phyloP scores from a whole-genome alignment of 2,113 vertebrate genomes.

The Pogona vitticeps region DNA sequence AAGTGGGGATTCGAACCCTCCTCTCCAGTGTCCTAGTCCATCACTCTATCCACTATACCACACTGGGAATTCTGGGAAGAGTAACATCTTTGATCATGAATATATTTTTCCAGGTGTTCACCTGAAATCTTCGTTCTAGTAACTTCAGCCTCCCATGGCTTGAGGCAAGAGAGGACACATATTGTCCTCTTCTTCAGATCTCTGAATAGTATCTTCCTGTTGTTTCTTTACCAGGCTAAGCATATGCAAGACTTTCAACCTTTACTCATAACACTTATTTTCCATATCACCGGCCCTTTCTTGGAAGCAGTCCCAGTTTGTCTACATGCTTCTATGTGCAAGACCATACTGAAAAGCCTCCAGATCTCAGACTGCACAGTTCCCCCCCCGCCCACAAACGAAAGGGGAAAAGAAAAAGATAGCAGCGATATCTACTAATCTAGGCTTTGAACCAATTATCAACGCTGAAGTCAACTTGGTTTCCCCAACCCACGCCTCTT shows the following conservation, averaged over 20 bases:
- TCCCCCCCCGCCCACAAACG: not conserved
- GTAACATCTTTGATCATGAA: no score
- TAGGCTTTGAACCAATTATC: constrained; percentile 18
- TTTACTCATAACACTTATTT: not conserved
- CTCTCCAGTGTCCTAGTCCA: no score
- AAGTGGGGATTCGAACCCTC: no score
- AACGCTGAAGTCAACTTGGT: constrained; percentile 39
- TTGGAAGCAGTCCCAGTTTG: not conserved
- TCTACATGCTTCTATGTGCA: not conserved
- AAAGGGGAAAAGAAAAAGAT: not conserved
- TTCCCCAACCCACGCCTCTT: no score
- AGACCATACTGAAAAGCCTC: not conserved
- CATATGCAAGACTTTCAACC: not conserved
- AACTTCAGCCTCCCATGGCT: not conserved
- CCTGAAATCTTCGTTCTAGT: not conserved
- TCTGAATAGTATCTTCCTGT: not conserved
- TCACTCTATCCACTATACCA: no score
- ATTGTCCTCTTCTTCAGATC: no score
- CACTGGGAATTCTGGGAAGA: no score
- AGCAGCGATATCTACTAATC: constrained; percentile 23
- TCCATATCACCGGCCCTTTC: not conserved
- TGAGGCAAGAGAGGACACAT: not conserved
- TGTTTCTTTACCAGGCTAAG: not conserved
- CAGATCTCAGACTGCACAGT: no score
- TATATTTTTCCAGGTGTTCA: not conserved